A percentile compares a stretch with the other conserved stretches of the same genome.
Conservation (phyloP, 2,113 vertebrate genomes). For the Speoplatyrhinus poulsoni region DNA sequence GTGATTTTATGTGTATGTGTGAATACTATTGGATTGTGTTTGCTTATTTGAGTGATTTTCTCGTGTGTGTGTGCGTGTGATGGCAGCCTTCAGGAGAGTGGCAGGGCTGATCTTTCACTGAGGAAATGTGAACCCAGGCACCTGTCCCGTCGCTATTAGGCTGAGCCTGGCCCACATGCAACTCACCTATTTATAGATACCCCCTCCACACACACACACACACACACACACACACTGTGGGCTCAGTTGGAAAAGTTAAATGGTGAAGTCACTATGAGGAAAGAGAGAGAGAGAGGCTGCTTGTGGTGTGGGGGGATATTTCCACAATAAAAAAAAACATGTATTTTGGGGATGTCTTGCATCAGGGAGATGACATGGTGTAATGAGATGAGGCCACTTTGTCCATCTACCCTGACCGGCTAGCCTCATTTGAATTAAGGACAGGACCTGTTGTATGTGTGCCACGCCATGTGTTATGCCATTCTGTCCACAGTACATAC, state of each 20-base stretch:
- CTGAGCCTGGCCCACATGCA: slow-evolving; percentile 66
- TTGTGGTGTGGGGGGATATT: neutral
- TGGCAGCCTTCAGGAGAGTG: slow-evolving; percentile 69
- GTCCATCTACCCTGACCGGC: slow-evolving; percentile 23
- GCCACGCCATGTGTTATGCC: slow-evolving; percentile 2
- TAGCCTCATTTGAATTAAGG: slow-evolving; percentile 14
- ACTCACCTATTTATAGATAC: slow-evolving; percentile 82
- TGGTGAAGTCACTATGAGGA: slow-evolving; percentile 6
- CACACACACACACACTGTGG: slow-evolving; percentile 12
- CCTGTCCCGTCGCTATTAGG: slow-evolving; percentile 80
- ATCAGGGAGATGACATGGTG: neutral
- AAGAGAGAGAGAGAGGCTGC: neutral
- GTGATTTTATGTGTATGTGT: neutral
- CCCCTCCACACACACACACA: slow-evolving; percentile 18
- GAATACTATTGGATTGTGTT: neutral
- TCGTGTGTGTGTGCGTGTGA: slow-evolving; percentile 36
- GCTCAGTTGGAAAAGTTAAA: slow-evolving; percentile 18
- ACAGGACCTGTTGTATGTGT: slow-evolving; percentile 42
- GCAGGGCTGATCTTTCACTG: slow-evolving; percentile 81
- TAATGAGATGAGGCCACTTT: slow-evolving; percentile 5
- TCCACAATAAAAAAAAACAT: neutral
- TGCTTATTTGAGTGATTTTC: slow-evolving; percentile 16
- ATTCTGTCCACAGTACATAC: neutral
- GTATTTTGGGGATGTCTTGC: neutral
- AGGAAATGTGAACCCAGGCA: slow-evolving; percentile 82